Evolutionary conservation across 2,797 vertebrate genomes (phyloP), one percentile per base, ranked within the genome.

Genomic region (Lerista edwardsae): DNA sequence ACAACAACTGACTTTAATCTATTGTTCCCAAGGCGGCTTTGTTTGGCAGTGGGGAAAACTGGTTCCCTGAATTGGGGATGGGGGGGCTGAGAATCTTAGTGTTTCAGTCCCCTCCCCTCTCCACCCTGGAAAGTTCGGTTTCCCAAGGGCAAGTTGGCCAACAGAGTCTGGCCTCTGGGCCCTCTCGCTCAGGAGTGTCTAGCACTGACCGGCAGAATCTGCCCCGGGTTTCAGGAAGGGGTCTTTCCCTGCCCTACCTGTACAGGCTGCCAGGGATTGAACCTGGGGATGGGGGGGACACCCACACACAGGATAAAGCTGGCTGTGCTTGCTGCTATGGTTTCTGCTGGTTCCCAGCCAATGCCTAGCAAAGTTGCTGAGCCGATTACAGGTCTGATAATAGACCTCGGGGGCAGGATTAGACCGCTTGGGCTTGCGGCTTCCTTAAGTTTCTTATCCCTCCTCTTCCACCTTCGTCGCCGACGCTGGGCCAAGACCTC

Each of bases 331-430:
- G 34, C 36, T 69, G 67, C 19, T 36, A 69, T 34, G 47, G 47
- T 51, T 51, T 6, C 47, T 1, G 59, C 25, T 77, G 65, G 34
- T 59, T 61, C 88, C 86, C 87, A 88, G 91, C 92, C 91, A 91
- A 78, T 86, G 86, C 86, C 84, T 23, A 0, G 36, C 82, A 75
- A 86, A 86, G 1, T 9, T 78, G 72, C 92, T 95, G 94, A 95
- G 93, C 93, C 87, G 93, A 95, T 96, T 95, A 95, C 83, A 88
- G 91, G 84, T 85, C 94, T 95, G 95, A 96, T 96, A 96, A 97
- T 96, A 96, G 95, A 47, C 93, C 69, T 86, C 3, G 84, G 77
- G 11, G 74, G 51, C 64, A 44, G 92, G 95, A 97, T 97, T 96
- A 96, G 79, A 59, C 82, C 84, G 83, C 90, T 93, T 88, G 91